phyloP scores from a whole-genome alignment of 2,797 vertebrate genomes.

The Arnoldichthys spilopterus region DNA sequence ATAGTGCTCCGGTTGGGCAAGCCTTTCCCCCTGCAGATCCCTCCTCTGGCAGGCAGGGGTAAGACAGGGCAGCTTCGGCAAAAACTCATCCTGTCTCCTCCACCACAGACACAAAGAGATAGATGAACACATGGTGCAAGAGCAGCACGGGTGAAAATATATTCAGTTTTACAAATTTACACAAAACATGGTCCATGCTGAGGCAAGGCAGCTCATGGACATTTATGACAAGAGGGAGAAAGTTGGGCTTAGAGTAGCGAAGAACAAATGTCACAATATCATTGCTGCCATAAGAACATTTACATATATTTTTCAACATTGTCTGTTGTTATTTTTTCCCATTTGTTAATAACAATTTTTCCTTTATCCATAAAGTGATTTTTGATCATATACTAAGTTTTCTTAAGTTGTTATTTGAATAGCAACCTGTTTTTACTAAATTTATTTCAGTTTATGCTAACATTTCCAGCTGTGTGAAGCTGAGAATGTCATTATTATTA shows the following conservation, averaged over 20 bases:
- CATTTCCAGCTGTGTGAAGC: not conserved
- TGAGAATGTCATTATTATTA: not conserved
- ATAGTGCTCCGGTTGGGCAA: conserved; percentile 56
- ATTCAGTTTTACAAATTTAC: conserved; percentile 49
- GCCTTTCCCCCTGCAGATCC: conserved; percentile 51
- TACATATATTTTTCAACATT: not conserved
- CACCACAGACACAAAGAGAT: conserved; percentile 50
- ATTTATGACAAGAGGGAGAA: conserved; percentile 28
- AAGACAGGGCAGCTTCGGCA: conserved; percentile 49
- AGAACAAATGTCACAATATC: conserved; percentile 11
- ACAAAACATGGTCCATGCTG: conserved; percentile 47
- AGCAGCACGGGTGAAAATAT: conserved; percentile 54
- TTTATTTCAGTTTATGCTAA: not conserved
- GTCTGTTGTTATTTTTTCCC: too few species aligned
- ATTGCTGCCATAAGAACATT: not conserved
- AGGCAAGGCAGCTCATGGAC: conserved; percentile 41
- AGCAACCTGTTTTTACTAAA: not conserved
- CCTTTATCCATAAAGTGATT: not conserved
- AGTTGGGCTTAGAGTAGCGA: not conserved
- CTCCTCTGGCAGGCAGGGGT: conserved; percentile 55
- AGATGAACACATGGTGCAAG: conserved; percentile 58
- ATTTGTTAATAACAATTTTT: not conserved
- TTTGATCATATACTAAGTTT: too few species aligned
- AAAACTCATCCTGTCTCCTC: conserved; percentile 48
- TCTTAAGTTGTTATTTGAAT: too few species aligned